Evolutionary conservation across 2,797 vertebrate species (phyloP).

Genomic region (Gouania willdenowi): DNA sequence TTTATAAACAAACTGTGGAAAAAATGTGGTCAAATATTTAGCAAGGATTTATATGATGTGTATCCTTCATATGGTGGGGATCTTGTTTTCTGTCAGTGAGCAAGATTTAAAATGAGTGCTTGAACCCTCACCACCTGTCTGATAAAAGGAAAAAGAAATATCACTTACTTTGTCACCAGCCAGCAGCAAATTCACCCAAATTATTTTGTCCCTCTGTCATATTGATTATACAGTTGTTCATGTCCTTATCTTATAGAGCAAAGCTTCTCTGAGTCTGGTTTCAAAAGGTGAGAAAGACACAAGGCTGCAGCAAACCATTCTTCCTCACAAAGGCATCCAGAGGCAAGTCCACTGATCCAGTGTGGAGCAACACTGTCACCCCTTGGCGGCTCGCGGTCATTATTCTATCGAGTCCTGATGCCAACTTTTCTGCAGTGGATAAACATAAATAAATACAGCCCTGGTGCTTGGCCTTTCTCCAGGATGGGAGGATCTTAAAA

Average conservation of each 20-base stretch:
- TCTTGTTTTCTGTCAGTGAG: constrained; percentile 7
- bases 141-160: constrained; percentile 25
- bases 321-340: neutral
- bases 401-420: neutral
- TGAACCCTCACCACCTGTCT: constrained; percentile 14
- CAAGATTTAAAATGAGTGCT: constrained; percentile 7
- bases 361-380: constrained; percentile 72
- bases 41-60: no score
- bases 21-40: no score
- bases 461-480: constrained; percentile 9
- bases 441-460: constrained; percentile 9
- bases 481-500: no score
- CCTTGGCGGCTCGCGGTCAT: constrained; percentile 21
- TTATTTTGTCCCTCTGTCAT: constrained; percentile 43
- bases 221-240: constrained; percentile 50
- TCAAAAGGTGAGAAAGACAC: constrained; percentile 31
- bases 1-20: no score
- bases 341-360: neutral
- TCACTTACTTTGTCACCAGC: constrained; percentile 22
- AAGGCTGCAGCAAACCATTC: neutral
- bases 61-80: no score
- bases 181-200: constrained; percentile 34
- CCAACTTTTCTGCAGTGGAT: no score
- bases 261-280: constrained; percentile 36
- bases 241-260: constrained; percentile 54